Conservation (phyloP, 2,113 vertebrate genomes). For the Zeus faber region DNA sequence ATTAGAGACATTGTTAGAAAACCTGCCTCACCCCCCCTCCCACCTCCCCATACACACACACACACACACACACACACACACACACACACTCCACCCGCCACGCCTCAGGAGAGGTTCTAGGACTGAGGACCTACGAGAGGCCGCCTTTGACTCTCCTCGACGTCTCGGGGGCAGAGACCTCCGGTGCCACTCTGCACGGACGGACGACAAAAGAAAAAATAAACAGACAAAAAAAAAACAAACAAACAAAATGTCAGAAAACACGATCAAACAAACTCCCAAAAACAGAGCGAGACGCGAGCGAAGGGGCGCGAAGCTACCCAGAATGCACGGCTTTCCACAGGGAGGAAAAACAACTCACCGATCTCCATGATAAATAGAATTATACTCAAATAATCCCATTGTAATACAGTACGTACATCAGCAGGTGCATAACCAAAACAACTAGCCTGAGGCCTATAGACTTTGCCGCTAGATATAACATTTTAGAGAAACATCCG, state of each 20-base stretch:
- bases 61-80: not conserved
- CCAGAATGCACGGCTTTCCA: conserved; percentile 60
- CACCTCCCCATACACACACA: conserved; percentile 14
- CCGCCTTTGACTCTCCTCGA: too few species aligned
- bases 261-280: conserved; percentile 27
- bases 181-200: conserved; percentile 46
- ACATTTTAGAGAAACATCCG: conserved; percentile 63
- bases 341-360: conserved; percentile 61
- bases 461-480: conserved; percentile 63
- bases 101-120: conserved; percentile 62
- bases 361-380: conserved; percentile 64
- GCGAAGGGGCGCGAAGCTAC: conserved; percentile 58
- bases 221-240: too few species aligned
- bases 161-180: conserved; percentile 37
- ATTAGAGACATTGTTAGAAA: conserved; percentile 42
- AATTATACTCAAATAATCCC: conserved; percentile 63
- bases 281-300: too few species aligned
- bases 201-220: conserved; percentile 9
- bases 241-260: too few species aligned
- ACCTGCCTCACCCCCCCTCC: conserved; percentile 52
- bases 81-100: conserved; percentile 31
- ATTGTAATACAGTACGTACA: conserved; percentile 54
- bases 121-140: conserved; percentile 40
- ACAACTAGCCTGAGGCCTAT: conserved; percentile 69
- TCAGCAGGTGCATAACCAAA: conserved; percentile 72